Percentiles rank a stretch among this genome's conserved stretches.
phyloP scores from a whole-genome alignment of 2,113 vertebrate genomes.

The Calypte anna region DNA sequence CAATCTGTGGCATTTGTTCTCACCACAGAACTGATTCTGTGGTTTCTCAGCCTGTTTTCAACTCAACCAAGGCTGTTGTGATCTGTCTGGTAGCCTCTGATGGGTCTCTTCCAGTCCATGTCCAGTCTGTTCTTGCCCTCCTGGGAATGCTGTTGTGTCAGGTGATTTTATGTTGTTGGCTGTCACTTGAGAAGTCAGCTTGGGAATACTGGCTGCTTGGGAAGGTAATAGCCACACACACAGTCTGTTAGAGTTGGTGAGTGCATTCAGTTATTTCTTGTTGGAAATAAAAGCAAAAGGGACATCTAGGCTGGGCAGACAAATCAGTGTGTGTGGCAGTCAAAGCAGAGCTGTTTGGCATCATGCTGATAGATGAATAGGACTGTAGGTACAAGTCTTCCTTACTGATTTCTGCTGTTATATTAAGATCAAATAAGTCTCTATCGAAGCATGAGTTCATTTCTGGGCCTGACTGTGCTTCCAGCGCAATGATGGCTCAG shows the following conservation, averaged over 20 bases:
- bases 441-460: not conserved
- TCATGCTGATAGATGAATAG: not conserved
- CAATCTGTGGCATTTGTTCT: not conserved
- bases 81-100: not conserved
- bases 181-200: not conserved
- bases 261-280: not conserved
- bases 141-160: not conserved
- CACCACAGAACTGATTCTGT: not conserved
- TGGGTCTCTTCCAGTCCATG: not conserved
- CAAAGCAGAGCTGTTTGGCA: not conserved
- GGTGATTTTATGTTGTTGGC: not conserved
- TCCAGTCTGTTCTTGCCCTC: not conserved
- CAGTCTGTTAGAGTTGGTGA: not conserved
- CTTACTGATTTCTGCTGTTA: not conserved
- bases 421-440: not conserved
- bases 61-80: not conserved
- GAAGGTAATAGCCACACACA: not conserved
- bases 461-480: not conserved
- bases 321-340: not conserved
- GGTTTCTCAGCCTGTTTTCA: not conserved
- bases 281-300: not conserved
- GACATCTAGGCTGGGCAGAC: not conserved
- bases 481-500: not conserved
- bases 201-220: not conserved
- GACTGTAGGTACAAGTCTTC: not conserved